Percentiles rank a stretch among this genome's conserved stretches.
phyloP scores from a whole-genome alignment of 2,797 vertebrate genomes.

The Gymnothorax reevesii region DNA sequence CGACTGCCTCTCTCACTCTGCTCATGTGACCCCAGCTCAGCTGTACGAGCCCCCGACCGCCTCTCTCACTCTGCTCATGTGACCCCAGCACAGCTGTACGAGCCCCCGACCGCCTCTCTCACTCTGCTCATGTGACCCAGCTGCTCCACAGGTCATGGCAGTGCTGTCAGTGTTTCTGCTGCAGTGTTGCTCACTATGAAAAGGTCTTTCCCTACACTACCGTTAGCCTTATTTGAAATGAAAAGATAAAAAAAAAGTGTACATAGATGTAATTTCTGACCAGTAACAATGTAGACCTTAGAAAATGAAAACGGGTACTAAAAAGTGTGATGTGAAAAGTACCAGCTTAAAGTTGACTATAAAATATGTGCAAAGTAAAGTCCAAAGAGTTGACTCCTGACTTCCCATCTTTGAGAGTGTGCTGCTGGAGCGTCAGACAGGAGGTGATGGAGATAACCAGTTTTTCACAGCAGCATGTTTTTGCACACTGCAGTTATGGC shows the following conservation, averaged over 20 bases:
- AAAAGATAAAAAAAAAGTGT: not conserved
- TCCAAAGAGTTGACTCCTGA: not conserved
- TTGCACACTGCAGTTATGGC: not conserved
- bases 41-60: too few species aligned
- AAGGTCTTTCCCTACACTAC: not conserved
- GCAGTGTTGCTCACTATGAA: not conserved
- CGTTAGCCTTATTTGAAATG: not conserved
- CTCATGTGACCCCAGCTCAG: too few species aligned
- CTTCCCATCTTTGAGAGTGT: not conserved
- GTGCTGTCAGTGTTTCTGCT: not conserved
- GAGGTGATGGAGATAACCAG: not conserved
- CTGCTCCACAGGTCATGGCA: not conserved
- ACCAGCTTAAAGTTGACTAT: not conserved
- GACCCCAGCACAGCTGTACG: too few species aligned
- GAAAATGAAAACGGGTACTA: not conserved
- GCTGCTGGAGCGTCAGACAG: not conserved
- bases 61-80: too few species aligned
- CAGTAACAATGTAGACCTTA: not conserved
- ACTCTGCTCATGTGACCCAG: too few species aligned
- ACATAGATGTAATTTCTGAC: not conserved
- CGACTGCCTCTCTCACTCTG: too few species aligned
- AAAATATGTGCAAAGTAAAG: not conserved
- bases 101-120: too few species aligned
- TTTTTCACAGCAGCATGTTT: not conserved
- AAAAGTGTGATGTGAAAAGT: not conserved